A percentile compares a stretch with the other conserved stretches of the same genome.
Conservation (phyloP, 2,888 invertebrate genomes). For the Carabus problematicus region DNA sequence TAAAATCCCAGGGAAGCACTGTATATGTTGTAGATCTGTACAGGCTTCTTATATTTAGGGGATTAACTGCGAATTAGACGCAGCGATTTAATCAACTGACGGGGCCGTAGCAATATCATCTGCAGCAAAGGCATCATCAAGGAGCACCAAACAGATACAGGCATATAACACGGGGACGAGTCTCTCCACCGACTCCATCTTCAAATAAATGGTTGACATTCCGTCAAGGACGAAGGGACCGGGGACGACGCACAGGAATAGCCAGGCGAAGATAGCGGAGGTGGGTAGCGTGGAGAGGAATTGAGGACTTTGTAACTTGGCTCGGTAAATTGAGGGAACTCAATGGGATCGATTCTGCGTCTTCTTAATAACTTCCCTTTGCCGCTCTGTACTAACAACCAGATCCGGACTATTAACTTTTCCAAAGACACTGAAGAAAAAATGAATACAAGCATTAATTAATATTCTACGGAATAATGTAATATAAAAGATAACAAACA, state of each 20-base stretch:
- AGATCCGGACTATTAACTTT: constrained; percentile 9
- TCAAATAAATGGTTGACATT: constrained; percentile 9
- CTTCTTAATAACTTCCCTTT: constrained; percentile 37
- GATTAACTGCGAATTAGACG: constrained; percentile 33
- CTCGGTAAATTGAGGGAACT: constrained; percentile 36
- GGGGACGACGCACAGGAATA: not conserved
- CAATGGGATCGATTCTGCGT: constrained; percentile 34
- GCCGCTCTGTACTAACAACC: constrained; percentile 10
- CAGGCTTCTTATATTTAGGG: not conserved
- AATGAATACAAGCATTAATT: too few relatives aligned
- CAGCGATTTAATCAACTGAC: constrained; percentile 32
- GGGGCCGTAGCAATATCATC: constrained; percentile 16
- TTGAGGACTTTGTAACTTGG: not conserved
- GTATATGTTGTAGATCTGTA: too few relatives aligned
- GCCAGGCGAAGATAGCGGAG: not conserved
- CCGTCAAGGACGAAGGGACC: not conserved
- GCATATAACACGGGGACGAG: constrained; percentile 24
- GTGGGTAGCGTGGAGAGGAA: not conserved
- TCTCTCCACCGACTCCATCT: not conserved
- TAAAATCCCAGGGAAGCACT: too few relatives aligned
- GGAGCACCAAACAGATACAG: constrained; percentile 4
- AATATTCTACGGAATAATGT: too few relatives aligned
- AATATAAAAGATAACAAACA: too few relatives aligned
- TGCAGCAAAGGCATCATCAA: constrained; percentile 13
- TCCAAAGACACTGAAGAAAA: too few relatives aligned